Conservation (phyloP, 2,888 invertebrate species). For the Noctua janthina region DNA sequence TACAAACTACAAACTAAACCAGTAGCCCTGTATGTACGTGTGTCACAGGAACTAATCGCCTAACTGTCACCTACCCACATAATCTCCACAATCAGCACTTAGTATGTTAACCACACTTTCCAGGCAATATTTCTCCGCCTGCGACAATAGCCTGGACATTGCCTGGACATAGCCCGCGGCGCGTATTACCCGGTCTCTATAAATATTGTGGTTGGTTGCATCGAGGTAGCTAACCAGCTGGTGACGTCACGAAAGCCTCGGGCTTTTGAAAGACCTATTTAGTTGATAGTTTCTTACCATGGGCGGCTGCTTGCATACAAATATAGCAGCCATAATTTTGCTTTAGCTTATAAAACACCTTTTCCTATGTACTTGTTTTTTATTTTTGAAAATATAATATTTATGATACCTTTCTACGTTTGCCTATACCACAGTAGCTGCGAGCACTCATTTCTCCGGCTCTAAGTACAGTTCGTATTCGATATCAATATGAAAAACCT, state of each 20-base stretch:
- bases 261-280: conserved; percentile 48
- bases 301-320: background rate
- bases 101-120: conserved; percentile 33
- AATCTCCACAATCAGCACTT: conserved; percentile 53
- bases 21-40: conserved; percentile 3
- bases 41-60: conserved; percentile 39
- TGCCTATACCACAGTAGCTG: background rate
- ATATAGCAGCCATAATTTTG: background rate
- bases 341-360: background rate
- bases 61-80: conserved; percentile 32
- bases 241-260: conserved; percentile 50
- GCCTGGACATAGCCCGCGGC: conserved; percentile 46
- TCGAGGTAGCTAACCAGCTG: conserved; percentile 64
- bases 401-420: background rate
- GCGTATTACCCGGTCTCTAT: conserved; percentile 60
- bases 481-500: background rate
- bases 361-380: background rate
- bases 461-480: background rate
- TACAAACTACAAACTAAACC: conserved; percentile 5
- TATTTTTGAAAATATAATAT: background rate
- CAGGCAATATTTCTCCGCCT: conserved; percentile 47
- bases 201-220: conserved; percentile 68
- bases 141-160: conserved; percentile 39
- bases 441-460: background rate
- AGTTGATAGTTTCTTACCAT: conserved; percentile 55